phyloP scores from a whole-genome alignment of 2,888 invertebrate genomes.

The Cephus rjabovi region DNA sequence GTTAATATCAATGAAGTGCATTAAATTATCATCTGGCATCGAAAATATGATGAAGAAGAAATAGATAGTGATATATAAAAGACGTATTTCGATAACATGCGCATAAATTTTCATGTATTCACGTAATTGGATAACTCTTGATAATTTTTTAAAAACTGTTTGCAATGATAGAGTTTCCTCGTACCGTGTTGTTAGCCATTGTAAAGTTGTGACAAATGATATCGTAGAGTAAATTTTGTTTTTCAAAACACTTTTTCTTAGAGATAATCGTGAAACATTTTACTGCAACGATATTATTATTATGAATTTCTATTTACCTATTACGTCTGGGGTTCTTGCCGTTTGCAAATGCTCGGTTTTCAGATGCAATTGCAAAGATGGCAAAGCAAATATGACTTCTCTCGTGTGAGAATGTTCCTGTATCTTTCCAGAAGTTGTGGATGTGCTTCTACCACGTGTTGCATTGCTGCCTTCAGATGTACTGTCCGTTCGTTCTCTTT shows the following conservation, averaged over 20 bases:
- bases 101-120: not conserved
- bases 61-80: not conserved
- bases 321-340: conserved; percentile 76
- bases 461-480: conserved; percentile 67
- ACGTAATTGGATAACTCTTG: not conserved
- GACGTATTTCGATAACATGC: not conserved
- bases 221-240: not conserved
- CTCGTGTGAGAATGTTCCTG: conserved; percentile 85
- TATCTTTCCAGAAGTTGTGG: conserved; percentile 71
- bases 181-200: not conserved
- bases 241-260: not conserved
- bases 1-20: not conserved
- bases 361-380: conserved; percentile 90
- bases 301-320: conserved; percentile 66
- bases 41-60: not conserved
- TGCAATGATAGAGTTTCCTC: not conserved
- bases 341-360: conserved; percentile 93
- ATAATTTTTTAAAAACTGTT: not conserved
- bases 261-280: not conserved
- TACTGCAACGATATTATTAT: not conserved
- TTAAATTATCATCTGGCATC: not conserved
- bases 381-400: conserved; percentile 97
- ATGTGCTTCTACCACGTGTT: conserved; percentile 68
- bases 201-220: not conserved
- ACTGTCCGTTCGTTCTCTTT: conserved; percentile 76